These are phyloP conservation scores for Cranoglanis bouderius DNA, from an alignment of 2,113 vertebrate genomes.

Conservation along the genomic window DNA sequence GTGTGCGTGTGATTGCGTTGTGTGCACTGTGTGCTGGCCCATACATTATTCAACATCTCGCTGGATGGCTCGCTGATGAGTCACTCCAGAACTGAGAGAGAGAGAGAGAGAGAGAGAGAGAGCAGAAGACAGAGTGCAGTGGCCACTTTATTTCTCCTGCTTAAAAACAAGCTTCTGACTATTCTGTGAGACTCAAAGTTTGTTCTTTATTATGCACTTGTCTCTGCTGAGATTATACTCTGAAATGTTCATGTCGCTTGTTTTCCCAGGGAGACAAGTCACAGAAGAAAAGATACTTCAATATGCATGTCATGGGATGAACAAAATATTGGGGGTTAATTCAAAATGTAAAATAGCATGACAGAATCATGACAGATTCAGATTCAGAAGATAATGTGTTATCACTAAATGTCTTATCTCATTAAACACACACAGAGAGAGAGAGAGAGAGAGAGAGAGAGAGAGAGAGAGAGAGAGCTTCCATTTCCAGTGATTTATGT, in stretches of 20 bases:
- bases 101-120: neutral
- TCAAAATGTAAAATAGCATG: constrained; percentile 28
- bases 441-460: too few relatives aligned
- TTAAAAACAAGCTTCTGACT: constrained; percentile 42
- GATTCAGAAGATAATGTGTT: neutral
- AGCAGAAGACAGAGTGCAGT: constrained; percentile 3
- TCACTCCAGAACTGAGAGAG: constrained; percentile 23
- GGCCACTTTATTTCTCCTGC: constrained; percentile 43
- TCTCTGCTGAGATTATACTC: constrained; percentile 27
- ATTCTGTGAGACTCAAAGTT: constrained; percentile 32
- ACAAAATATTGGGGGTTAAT: constrained; percentile 2
- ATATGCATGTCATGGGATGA: constrained; percentile 22
- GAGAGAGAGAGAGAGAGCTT: neutral
- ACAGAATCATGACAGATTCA: neutral
- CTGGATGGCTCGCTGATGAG: constrained; percentile 49
- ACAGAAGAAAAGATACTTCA: constrained; percentile 35
- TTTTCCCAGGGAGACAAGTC: constrained; percentile 6
- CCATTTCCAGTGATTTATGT: constrained; percentile 26
- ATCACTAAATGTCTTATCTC: neutral
- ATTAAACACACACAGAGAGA: neutral
- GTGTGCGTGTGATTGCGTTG: constrained; percentile 45
- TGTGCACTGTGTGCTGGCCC: constrained; percentile 35
- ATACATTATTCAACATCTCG: constrained; percentile 55
- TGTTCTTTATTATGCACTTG: constrained; percentile 36
- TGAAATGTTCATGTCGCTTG: constrained; percentile 33